Base-by-base conservation (phyloP, 1,140 invertebrate species). In the Bradysia coprophila region DNA sequence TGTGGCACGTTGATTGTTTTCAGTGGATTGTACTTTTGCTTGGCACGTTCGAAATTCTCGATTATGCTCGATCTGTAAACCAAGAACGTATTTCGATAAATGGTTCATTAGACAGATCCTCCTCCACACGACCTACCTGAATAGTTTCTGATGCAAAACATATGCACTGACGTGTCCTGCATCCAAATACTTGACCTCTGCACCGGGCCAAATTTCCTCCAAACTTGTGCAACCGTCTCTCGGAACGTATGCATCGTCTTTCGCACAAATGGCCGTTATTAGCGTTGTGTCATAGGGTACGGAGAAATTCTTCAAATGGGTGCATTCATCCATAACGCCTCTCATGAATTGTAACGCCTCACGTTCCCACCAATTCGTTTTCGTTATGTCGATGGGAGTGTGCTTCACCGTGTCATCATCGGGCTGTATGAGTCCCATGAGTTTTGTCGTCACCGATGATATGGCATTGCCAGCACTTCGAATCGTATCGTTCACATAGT, bases 301-400 rank as follows among this genome's bases (percentile, higher is more conserved):
- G 11, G 84, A 80, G 55, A 93, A 98, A 61, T 97, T 94, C 43
- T 76, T 84, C 2, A 98, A 64, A 64, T 96, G 92, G 2, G 95
- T 98, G 58, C 89, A 98, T 63, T 98, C 90, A 55, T 98, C 93
- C 94, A 98, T 98, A 45, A 98, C 79, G 0, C 91, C 91, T 20
- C 84, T 68, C 94, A 98, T 98, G 56, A 98, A 97, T 61, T 89
- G 80, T 9, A 91, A 48, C 2, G 86, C 83, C 56, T 89, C 82
- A 46, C 72, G 69, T 48, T 80, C 74, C 36, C 73, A 64, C 69
- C 68, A 71, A 48, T 72, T 68, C 8, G 67, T 69, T 51, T 69
- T 71, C 13, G 60, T 60, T 45, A 68, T 69, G 38, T 70, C 65
- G 41, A 60, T 59, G 21, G 38, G 45, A 13, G 2, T 24, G 3